phyloP scores from a whole-genome alignment of 2,797 vertebrate genomes.

The Rhabdomys pumilio region DNA sequence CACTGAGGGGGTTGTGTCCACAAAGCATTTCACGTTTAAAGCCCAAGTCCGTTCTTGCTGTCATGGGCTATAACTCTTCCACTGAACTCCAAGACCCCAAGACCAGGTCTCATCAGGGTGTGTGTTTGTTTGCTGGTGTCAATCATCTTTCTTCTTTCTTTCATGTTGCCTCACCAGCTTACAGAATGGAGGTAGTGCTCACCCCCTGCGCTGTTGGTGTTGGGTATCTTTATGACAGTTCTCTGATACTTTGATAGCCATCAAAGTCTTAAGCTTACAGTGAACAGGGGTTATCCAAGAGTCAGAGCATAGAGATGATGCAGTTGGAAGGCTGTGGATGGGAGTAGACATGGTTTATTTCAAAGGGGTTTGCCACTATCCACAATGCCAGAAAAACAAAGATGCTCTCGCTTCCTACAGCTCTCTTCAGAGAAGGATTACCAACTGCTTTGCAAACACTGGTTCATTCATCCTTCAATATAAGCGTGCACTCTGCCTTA shows the following conservation, averaged over 20 bases:
- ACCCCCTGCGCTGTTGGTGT: constrained; percentile 77
- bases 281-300: constrained; percentile 71
- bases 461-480: background rate
- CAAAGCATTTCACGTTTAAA: constrained; percentile 86
- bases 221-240: constrained; percentile 83
- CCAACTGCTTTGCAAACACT: constrained; percentile 41
- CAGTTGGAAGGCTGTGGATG: constrained; percentile 60
- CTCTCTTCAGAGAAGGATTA: background rate
- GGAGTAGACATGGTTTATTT: background rate
- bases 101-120: constrained; percentile 83
- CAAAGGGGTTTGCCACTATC: constrained; percentile 21
- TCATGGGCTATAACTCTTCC: constrained; percentile 82
- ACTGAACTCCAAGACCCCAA: constrained; percentile 78
- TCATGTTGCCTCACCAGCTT: constrained; percentile 65
- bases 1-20: constrained; percentile 78
- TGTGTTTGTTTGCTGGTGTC: constrained; percentile 83
- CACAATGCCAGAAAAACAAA: constrained; percentile 22
- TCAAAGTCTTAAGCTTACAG: constrained; percentile 81
- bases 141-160: constrained; percentile 84
- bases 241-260: constrained; percentile 78
- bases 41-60: constrained; percentile 82
- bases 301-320: constrained; percentile 58
- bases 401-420: background rate
- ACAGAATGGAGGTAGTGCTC: constrained; percentile 75
- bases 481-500: background rate